Base-by-base conservation (phyloP, 2,888 invertebrate species). In the Nomada hirtipes region DNA sequence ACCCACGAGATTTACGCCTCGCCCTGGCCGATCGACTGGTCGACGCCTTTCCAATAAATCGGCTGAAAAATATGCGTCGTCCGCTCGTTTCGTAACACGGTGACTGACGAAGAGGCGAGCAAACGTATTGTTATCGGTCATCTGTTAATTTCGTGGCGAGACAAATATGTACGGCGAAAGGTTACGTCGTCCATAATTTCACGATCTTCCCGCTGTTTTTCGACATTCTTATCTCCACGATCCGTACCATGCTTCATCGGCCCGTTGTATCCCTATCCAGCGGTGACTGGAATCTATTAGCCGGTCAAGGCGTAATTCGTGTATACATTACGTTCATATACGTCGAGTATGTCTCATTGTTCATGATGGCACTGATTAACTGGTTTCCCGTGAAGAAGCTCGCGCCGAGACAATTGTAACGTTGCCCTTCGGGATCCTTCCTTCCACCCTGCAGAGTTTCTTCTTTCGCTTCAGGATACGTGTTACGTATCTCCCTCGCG, bases 291-390 rank as follows among this genome's bases (percentile, higher is more conserved):
- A 44, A 71, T 75, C 83, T 83, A 78, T 82, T 77, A 69, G 55
- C 29, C 59, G 29, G 53, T 15, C 70, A 18, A 71, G 61, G 18
- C 59, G 59, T 50, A 65, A 72, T 63, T 57, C 79, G 52, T 20
- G 7, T 53, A 47, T 29, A 44, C 42, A n/a, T 57, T 53, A 23
- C n/a, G 59, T 60, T 50, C 68, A 63, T 77, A 63, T 78, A 47
- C 74, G 86, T 88, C 90, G 89, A 88, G 29, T 0, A 7, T 29
- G 7, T 29, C 88, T 90, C 86, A 89, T 91, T 91, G 88, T 90
- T 90, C 86, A 88, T 75, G 89, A 82, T 80, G 61, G 20, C 52
- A 50, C 67, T 79, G 67, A 61, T 57, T 68, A 86, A 89, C 86
- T 85, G 87, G 86, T 88, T 77, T 81, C 74, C 76, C 42, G 52